A percentile compares a stretch with the other conserved stretches of the same genome.
phyloP scores from a whole-genome alignment of 1,140 invertebrate genomes.

The Drosophila carrolli region DNA sequence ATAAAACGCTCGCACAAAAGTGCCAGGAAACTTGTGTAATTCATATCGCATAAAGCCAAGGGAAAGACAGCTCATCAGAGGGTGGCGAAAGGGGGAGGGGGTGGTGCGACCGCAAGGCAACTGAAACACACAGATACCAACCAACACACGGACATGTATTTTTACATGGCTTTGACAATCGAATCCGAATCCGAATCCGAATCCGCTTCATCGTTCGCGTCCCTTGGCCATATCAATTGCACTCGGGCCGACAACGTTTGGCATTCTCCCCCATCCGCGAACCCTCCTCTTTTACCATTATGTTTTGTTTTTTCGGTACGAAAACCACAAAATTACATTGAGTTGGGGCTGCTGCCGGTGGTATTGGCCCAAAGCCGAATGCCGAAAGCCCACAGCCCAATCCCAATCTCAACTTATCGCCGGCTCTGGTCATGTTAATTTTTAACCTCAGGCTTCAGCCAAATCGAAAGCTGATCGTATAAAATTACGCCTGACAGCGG shows the following conservation, averaged over 20 bases:
- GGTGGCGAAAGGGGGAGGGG: conserved; percentile 2
- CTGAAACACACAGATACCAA: conserved; percentile 34
- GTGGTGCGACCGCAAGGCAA: conserved; percentile 58
- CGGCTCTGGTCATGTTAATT: conserved; percentile 76
- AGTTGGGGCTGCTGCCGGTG: conserved; percentile 16
- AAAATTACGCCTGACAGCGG: conserved; percentile 79
- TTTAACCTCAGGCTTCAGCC: conserved; percentile 79
- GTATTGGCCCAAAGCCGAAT: conserved; percentile 29
- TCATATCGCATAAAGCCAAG: conserved; percentile 73
- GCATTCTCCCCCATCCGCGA: conserved; percentile 18
- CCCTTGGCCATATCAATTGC: conserved; percentile 73
- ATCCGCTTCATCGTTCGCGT: conserved; percentile 54
- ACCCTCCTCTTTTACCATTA: conserved; percentile 13
- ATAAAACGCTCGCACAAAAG: conserved; percentile 68
- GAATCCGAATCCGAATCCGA: conserved; percentile 67
- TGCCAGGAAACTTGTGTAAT: conserved; percentile 80
- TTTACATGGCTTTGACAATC: conserved; percentile 79
- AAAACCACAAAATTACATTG: conserved; percentile 80
- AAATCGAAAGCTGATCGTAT: conserved; percentile 82
- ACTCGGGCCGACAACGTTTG: conserved; percentile 41
- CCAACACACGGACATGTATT: conserved; percentile 21
- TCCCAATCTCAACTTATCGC: conserved; percentile 77
- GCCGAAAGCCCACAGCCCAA: conserved; percentile 36
- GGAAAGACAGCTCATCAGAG: conserved; percentile 34
- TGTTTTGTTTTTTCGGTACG: conserved; percentile 43